Conservation (phyloP, 2,888 invertebrate genomes). For the Sialis lutaria region DNA sequence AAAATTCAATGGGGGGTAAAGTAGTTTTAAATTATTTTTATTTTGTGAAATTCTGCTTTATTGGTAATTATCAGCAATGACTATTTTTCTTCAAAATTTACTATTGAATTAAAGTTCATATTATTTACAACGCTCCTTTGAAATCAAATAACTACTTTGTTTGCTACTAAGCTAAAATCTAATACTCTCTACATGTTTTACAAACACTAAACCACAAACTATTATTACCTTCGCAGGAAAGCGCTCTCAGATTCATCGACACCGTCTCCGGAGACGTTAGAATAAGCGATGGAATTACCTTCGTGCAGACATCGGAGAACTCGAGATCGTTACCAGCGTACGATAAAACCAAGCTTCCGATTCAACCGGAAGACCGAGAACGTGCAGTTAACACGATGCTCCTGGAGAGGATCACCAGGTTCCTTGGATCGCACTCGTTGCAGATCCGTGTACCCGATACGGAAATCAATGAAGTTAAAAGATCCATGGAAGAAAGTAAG, state of each 20-base stretch:
- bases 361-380: conserved; percentile 55
- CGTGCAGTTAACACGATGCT: conserved; percentile 54
- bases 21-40: too few species aligned
- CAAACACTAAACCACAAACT: neutral
- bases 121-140: too few species aligned
- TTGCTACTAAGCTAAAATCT: too few species aligned
- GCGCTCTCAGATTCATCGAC: conserved; percentile 52
- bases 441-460: conserved; percentile 65
- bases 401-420: conserved; percentile 54
- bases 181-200: neutral
- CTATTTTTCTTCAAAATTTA: too few species aligned
- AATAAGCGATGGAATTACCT: conserved; percentile 42
- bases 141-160: too few species aligned
- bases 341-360: conserved; percentile 46
- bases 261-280: conserved; percentile 37
- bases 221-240: conserved; percentile 35
- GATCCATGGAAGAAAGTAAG: conserved; percentile 67
- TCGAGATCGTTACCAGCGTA: conserved; percentile 28
- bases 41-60: too few species aligned
- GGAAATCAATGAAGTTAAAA: conserved; percentile 52
- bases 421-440: conserved; percentile 60
- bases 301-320: conserved; percentile 33
- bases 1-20: too few species aligned
- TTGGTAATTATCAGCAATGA: too few species aligned
- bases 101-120: too few species aligned